Base-by-base conservation (phyloP, 2,113 vertebrate species). In the Meleagris gallopavo region DNA sequence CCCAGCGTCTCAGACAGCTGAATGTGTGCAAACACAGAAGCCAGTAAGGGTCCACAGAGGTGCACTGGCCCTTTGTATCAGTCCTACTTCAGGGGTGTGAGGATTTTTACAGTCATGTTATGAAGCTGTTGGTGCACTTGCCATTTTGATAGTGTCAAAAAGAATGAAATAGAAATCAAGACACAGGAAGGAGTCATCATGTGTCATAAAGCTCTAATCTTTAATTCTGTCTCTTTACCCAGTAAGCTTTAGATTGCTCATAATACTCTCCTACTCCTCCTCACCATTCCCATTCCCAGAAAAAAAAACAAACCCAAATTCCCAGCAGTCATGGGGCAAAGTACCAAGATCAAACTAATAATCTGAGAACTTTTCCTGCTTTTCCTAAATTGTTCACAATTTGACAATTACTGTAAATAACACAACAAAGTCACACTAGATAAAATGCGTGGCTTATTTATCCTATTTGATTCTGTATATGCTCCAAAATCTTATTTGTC, bases 281-380 rank as follows among this genome's bases (percentile, higher is more conserved):
- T 73, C 43, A 67, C 50, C 46, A 79, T 84, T 94, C 64, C 79
- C 0, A 0, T 80, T 96, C 90, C 81, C 54, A 76, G 80, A 84
- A 54, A 54, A 54, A 54, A 48, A 29, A 52, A 52, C 90, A 81
- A 81, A 15, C 32, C 40, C 40, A 50, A 2, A 74, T 93, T 96
- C 92, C 94, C 89, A 92, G 83, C 89, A 94, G 70, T 54, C 86
- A 48, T 72, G 36, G 95, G 88, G 90, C 77, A 90, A 73, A 72
- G 36, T 40, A 84, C 71, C 94, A 94, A 94, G 62, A 89, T 75
- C 52, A 94, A 90, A 89, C 61, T 84, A 90, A 86, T 79, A 92
- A 93, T 89, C 17, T 61, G 83, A 93, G 80, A 90, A 89, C 72
- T 82, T 94, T 95, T 92, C 77, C 74, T 58, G 66, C 40, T 88